These are phyloP conservation scores for Drosophila tani DNA, from an alignment of 1,140 invertebrate species.

Conservation along the genomic window DNA sequence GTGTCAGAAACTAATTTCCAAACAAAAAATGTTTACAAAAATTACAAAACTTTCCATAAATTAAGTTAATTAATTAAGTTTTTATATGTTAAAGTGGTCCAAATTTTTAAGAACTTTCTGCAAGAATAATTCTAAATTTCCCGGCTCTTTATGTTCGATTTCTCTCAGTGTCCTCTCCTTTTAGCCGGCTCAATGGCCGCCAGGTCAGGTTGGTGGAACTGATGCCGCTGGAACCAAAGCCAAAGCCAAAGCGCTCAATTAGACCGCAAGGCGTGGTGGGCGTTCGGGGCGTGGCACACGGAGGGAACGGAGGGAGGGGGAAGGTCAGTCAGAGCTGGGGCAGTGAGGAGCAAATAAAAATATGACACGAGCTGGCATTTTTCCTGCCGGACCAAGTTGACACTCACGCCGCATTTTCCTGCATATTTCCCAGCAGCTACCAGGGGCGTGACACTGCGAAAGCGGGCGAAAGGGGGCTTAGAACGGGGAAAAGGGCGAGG, in stretches of 20 bases:
- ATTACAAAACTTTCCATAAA: neutral
- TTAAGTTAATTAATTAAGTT: neutral
- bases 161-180: conserved; percentile 6
- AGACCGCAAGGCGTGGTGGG: conserved; percentile 34
- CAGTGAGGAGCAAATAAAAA: conserved; percentile 66
- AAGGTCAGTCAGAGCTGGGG: neutral
- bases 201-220: conserved; percentile 13
- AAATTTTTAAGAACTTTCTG: neutral
- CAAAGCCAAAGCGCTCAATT: conserved; percentile 53
- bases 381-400: conserved; percentile 42
- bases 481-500: neutral
- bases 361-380: conserved; percentile 59
- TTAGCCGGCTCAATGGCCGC: conserved; percentile 22
- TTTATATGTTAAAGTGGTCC: neutral
- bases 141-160: accelerated
- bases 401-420: conserved; percentile 53
- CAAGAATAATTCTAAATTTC: no score
- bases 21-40: no score
- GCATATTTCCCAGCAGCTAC: conserved; percentile 39
- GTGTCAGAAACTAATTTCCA: neutral
- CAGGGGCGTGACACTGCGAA: conserved; percentile 8
- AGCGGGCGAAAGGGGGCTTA: conserved; percentile 1
- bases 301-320: neutral
- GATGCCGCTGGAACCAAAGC: conserved; percentile 4
- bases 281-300: conserved; percentile 14